phyloP scores from a whole-genome alignment of 2,113 vertebrate species.

The Manacus vitellinus region DNA sequence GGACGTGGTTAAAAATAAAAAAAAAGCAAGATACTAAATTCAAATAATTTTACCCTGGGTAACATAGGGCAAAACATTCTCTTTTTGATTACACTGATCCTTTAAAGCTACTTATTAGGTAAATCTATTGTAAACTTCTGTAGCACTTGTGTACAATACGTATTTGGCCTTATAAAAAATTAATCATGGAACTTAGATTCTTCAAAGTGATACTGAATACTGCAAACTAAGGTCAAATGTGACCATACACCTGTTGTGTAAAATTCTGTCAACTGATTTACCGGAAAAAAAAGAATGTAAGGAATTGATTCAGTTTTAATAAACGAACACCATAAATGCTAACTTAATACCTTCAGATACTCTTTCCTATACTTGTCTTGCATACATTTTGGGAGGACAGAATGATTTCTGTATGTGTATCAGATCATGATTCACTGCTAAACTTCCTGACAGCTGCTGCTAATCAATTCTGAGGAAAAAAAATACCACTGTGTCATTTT shows the following conservation, averaged over 20 bases:
- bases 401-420: neutral
- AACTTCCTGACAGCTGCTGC: neutral
- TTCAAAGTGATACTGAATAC: neutral
- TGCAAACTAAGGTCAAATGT: neutral
- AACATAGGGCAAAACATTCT: neutral
- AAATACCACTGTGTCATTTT: neutral
- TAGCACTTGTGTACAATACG: neutral
- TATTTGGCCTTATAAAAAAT: neutral
- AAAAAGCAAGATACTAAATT: neutral
- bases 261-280: neutral
- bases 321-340: neutral
- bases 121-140: neutral
- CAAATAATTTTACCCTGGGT: neutral
- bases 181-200: neutral
- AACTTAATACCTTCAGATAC: rapidly evolving
- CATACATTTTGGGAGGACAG: neutral
- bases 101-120: neutral
- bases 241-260: neutral
- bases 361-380: neutral
- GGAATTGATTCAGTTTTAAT: neutral
- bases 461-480: neutral
- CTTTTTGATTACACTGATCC: neutral
- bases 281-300: neutral
- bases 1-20: neutral
- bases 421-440: neutral